Percentiles rank a stretch among this genome's conserved stretches.
Conservation (phyloP, 2,888 invertebrate species). For the Gortyna flavago region DNA sequence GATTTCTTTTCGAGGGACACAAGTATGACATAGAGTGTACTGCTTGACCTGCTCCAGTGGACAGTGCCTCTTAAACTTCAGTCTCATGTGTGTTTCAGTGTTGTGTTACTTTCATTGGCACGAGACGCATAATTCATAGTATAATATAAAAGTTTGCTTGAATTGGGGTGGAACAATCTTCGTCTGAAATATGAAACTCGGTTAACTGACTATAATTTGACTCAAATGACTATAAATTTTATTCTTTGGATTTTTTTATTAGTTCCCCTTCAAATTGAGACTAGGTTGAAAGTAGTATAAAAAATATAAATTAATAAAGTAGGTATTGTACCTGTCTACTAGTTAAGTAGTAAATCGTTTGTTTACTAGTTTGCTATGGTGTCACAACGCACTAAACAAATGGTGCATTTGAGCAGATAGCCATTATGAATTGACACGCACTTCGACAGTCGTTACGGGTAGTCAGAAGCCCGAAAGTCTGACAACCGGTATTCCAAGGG, state of each 20-base stretch:
- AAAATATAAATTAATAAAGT: background rate
- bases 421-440: background rate
- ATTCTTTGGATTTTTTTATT: conserved; percentile 22
- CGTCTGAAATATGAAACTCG: conserved; percentile 62
- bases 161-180: conserved; percentile 66
- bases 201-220: conserved; percentile 61
- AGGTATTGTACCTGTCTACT: background rate
- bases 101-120: conserved; percentile 58
- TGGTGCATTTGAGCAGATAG: background rate
- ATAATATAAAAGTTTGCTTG: conserved; percentile 50
- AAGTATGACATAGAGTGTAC: background rate
- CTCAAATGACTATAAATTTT: conserved; percentile 36
- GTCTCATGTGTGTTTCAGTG: conserved; percentile 7
- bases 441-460: too few relatives aligned
- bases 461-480: too few relatives aligned
- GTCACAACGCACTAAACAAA: background rate
- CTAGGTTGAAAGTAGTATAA: background rate
- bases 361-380: background rate
- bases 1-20: background rate
- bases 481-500: too few relatives aligned
- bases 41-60: background rate
- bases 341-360: background rate
- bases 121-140: conserved; percentile 52
- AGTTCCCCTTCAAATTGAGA: background rate
- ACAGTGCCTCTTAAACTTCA: conserved; percentile 11